phyloP scores from a whole-genome alignment of 2,797 vertebrate genomes.

The Ciconia nigra region DNA sequence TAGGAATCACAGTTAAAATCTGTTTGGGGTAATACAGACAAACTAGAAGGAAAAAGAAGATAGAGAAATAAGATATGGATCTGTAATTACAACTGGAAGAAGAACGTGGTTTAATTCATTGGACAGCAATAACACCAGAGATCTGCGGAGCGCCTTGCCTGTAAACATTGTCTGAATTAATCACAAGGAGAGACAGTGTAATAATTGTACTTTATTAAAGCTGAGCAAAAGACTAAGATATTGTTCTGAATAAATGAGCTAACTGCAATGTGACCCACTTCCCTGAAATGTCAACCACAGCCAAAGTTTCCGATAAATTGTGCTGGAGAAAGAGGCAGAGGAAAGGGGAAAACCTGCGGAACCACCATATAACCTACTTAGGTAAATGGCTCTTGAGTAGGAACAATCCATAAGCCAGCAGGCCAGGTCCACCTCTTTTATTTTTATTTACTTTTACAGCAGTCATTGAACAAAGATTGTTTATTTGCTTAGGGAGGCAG shows the following conservation, averaged over 20 bases:
- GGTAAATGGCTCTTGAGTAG: background rate
- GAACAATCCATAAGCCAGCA: background rate
- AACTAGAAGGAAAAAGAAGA: background rate
- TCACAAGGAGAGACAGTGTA: background rate
- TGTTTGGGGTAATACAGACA: background rate
- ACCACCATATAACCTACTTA: background rate
- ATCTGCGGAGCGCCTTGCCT: background rate
- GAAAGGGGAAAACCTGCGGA: background rate
- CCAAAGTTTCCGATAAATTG: background rate
- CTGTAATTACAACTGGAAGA: constrained; percentile 41
- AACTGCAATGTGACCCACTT: background rate
- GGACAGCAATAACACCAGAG: background rate
- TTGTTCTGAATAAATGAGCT: constrained; percentile 6
- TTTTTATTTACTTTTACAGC: background rate
- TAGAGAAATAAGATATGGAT: constrained; percentile 15
- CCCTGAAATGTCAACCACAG: background rate
- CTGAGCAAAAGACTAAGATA: constrained; percentile 12
- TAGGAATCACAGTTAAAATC: background rate
- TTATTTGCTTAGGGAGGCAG: background rate
- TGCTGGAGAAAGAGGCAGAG: background rate
- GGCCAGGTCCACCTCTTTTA: background rate
- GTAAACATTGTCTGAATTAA: constrained; percentile 34
- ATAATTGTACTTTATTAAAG: constrained; percentile 36
- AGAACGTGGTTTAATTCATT: background rate
- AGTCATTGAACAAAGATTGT: background rate